phyloP scores from a whole-genome alignment of 2,888 invertebrate genomes.

The Agrochola circellaris region DNA sequence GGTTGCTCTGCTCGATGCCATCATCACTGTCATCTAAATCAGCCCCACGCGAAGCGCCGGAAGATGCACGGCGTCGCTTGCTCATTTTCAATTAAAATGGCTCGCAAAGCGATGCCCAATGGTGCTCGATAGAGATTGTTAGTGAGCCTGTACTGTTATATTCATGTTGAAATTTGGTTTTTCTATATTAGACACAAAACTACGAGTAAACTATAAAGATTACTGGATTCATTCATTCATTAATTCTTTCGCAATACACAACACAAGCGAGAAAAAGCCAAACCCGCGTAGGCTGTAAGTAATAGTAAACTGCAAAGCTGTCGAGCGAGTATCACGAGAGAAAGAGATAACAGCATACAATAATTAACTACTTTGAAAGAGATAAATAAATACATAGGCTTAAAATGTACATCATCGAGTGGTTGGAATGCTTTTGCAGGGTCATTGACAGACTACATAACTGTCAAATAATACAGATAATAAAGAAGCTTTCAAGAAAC shows the following conservation, averaged over 20 bases:
- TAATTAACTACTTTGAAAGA: conserved; percentile 3
- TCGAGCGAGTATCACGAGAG: neutral
- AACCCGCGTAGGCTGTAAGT: too few relatives aligned
- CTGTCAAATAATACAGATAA: too few relatives aligned
- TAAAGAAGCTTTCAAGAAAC: too few relatives aligned
- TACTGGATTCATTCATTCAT: conserved; percentile 16
- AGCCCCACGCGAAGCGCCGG: conserved; percentile 94
- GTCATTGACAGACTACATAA: conserved; percentile 15
- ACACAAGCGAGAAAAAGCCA: neutral
- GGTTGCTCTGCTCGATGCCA: conserved; percentile 87
- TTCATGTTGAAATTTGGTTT: conserved; percentile 1
- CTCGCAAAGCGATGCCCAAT: conserved; percentile 9
- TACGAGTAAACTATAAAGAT: neutral
- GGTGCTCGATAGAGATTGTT: neutral
- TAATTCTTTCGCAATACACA: neutral
- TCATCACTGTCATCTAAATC: conserved; percentile 94
- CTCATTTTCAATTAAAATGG: conserved; percentile 89
- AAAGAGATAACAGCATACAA: conserved; percentile 21
- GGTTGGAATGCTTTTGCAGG: conserved; percentile 18
- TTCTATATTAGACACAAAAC: neutral
- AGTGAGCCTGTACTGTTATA: conserved; percentile 33
- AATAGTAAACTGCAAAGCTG: too few relatives aligned
- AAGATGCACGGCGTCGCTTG: conserved; percentile 95
- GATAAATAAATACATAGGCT: neutral
- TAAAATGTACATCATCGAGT: neutral